Evolutionary conservation across 2,888 invertebrate genomes (phyloP).

Genomic region (Cordylochernes scorpioides): DNA sequence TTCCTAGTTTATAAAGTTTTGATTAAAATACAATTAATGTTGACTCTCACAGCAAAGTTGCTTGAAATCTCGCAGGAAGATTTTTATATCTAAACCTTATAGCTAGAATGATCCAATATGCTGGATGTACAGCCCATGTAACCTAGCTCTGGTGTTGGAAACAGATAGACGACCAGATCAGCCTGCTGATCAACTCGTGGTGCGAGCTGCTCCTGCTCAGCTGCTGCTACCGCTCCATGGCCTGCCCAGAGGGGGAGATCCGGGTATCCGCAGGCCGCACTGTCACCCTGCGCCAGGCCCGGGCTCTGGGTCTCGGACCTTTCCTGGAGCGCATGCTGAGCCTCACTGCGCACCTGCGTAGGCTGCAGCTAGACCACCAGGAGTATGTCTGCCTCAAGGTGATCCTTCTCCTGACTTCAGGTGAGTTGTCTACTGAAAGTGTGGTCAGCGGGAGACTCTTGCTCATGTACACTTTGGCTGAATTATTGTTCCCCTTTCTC

Average conservation of each 20-base stretch:
- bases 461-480: too few species aligned
- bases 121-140: neutral
- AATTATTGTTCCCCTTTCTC: too few species aligned
- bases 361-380: conserved; percentile 69
- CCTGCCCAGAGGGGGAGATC: conserved; percentile 67
- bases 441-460: too few species aligned
- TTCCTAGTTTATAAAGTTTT: too few species aligned
- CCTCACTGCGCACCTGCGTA: conserved; percentile 66
- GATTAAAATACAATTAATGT: too few species aligned
- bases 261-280: conserved; percentile 26
- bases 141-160: conserved; percentile 10
- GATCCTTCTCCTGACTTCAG: conserved; percentile 64
- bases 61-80: too few species aligned
- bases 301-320: conserved; percentile 34
- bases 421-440: too few species aligned
- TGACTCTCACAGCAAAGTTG: too few species aligned
- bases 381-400: conserved; percentile 93
- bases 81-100: neutral
- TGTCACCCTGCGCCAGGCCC: conserved; percentile 36
- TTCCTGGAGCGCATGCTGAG: conserved; percentile 83
- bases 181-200: conserved; percentile 88
- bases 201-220: conserved; percentile 71
- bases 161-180: conserved; percentile 91
- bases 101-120: neutral
- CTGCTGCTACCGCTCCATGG: conserved; percentile 76